Evolutionary conservation across 64 coral and sea anemone genomes (phyloP), one percentile per base, ranked within the genome.

Genomic region (Actinia equina): DNA sequence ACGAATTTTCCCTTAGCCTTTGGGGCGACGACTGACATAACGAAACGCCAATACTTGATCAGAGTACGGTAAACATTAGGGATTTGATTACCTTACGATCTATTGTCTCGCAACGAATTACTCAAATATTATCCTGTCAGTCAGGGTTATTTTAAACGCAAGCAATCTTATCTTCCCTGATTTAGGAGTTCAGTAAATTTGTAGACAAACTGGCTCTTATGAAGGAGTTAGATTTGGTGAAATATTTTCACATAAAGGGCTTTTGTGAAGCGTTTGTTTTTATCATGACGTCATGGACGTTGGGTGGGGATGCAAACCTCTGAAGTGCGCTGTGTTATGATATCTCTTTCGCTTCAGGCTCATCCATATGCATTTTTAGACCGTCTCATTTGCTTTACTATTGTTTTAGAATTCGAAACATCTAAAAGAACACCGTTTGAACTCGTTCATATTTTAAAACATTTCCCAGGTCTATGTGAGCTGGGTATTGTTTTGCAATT

Each of bases 21-120:
- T 42, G 37, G 69, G 49, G 78, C 49, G 78, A 81, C 78, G 78
- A 81, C 22, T 81, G 78, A 81, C 78, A 81, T 81, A 10, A 81
- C 1, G 17, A 14, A 44, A 49, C 78, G 2, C 45, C 69, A 74
- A 52, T 19, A 81, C 78, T 20, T 49, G 22, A 44, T 81, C 78
- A 37, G 6, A 52, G 78, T 17, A 81, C 43, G 42, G 44, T 52
- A 81, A 81, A 81, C 78, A 81, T 51, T 20, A 22, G 15, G 49
- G 43, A 44, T 52, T 81, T 81, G 78, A 81, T 81, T 44, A 49
- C 49, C 17, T 52, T 52, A 37, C 23, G 69, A 74, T 27, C 26
- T 41, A 74, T 74, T 74, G 69, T 74, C 69, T 74, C 22, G 14
- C 43, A 52, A 49, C 42, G 52, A 81, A 81, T 81, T 81, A 49